These are phyloP conservation scores for Artibeus lituratus DNA, from an alignment of 2,797 vertebrate species.

Conservation along the genomic window DNA sequence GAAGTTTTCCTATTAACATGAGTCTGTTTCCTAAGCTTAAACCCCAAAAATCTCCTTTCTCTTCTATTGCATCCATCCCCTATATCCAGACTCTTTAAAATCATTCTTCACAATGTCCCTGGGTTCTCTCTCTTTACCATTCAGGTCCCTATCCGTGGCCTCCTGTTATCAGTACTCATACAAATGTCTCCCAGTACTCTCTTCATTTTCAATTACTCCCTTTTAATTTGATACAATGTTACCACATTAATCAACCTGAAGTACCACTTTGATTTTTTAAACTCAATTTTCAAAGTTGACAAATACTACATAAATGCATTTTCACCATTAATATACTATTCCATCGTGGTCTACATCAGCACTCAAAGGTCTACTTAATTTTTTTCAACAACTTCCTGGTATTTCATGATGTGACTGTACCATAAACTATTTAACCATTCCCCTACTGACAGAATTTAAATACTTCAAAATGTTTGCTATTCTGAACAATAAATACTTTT, in stretches of 20 bases:
- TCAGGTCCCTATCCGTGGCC: not conserved
- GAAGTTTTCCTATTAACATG: not conserved
- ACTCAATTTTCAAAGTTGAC: conserved; percentile 36
- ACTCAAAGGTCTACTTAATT: not conserved
- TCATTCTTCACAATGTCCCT: not conserved
- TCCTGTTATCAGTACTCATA: not conserved
- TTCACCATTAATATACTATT: not conserved
- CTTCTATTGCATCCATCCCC: not conserved
- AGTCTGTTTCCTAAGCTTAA: not conserved
- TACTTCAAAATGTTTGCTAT: not conserved
- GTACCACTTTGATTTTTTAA: not conserved
- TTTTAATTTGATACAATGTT: not conserved
- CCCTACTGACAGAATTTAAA: not conserved
- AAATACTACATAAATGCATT: not conserved
- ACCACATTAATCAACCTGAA: not conserved
- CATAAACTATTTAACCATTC: not conserved
- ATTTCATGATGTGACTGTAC: not conserved
- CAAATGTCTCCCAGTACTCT: not conserved
- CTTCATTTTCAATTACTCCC: not conserved
- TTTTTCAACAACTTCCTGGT: not conserved
- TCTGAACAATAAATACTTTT: not conserved
- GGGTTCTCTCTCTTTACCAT: not conserved
- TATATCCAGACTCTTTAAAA: not conserved
- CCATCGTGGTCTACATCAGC: not conserved
- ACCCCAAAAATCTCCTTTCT: not conserved